Percentiles rank a stretch among this genome's conserved stretches.
Conservation (phyloP, 2,113 vertebrate genomes). For the Pica pica region DNA sequence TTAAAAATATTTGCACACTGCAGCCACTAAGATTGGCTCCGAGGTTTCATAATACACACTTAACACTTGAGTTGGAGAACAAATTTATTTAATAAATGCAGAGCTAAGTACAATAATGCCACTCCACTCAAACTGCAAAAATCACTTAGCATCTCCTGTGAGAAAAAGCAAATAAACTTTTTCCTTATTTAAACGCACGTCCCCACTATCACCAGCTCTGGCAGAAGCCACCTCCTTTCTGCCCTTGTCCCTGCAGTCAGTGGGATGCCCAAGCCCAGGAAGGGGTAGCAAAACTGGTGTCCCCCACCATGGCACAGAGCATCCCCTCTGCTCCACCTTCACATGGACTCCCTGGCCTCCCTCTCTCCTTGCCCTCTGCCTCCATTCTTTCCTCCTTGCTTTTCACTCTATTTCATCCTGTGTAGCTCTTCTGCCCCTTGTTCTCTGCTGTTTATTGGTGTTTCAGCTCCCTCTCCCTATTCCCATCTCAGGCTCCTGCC, state of each 20-base stretch:
- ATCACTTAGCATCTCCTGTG: slow-evolving; percentile 69
- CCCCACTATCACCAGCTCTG: neutral
- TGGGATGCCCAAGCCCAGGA: rapidly evolving
- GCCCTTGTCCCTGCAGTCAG: neutral
- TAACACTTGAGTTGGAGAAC: slow-evolving; percentile 76
- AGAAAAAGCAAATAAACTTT: slow-evolving; percentile 74
- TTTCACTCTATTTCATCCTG: neutral
- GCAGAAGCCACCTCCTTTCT: neutral
- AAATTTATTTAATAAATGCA: slow-evolving; percentile 82
- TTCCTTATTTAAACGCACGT: neutral
- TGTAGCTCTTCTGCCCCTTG: neutral
- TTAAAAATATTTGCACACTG: slow-evolving; percentile 80
- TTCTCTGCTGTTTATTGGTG: neutral
- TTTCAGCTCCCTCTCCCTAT: neutral
- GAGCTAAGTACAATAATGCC: slow-evolving; percentile 73
- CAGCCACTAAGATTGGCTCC: slow-evolving; percentile 69
- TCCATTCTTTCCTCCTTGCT: neutral
- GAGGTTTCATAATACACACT: slow-evolving; percentile 76
- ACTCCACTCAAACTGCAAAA: slow-evolving; percentile 70
- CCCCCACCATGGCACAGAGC: rapidly evolving
- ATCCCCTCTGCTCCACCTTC: neutral
- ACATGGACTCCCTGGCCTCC: neutral
- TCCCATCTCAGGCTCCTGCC: neutral
- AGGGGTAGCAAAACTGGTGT: neutral
- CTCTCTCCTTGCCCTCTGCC: neutral